Base-by-base conservation (phyloP, 1,140 invertebrate genomes). In the Sarcophaga bullata region DNA sequence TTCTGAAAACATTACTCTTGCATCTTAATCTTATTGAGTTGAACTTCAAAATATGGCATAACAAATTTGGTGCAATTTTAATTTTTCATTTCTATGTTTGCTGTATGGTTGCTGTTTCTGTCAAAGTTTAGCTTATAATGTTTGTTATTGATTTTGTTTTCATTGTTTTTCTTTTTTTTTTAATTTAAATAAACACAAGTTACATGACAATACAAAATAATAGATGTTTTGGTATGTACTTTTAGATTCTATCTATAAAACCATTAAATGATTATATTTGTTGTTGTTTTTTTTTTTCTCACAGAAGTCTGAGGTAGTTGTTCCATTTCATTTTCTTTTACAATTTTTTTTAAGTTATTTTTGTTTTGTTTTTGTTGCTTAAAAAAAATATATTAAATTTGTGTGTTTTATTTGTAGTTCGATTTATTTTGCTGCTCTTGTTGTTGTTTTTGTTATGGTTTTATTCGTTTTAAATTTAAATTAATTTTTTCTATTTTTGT, bases 241-340 rank as follows among this genome's bases (percentile, higher is more conserved):
- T 76, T 78, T 78, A 78, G 75, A 78, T 78, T 78, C 48, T 78
- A 78, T 8, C 75, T 78, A 78, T 19, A 25, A 68, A 80, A 80
- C 25, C 80, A 62, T 80, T 80, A 62, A 37, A 80, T 62, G 58
- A 62, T 83, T 49, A 85, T 88, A 84, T 84, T 84, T 84, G 86
- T 83, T 85, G 86, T 88, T 87, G 86, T 86, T 87, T 84, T 73
- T 87, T 86, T 84, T 86, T 86, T 86, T 86, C 88, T 89, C 88
- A 89, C 88, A 89, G 88, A 86, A 87, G 81, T 87, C 85, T 89
- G 88, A 89, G 88, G 88, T 89, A 87, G 86, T 85, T 87, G 87
- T 89, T 89, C 84, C 84, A 85, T 84, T 76, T 82, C 82, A 52
- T 82, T 37, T n/a, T 72, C 80, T 17, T 52, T 52, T n/a, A 7